These are phyloP conservation scores for Ectemnius continuus DNA, from an alignment of 2,888 invertebrate species.

Conservation along the genomic window DNA sequence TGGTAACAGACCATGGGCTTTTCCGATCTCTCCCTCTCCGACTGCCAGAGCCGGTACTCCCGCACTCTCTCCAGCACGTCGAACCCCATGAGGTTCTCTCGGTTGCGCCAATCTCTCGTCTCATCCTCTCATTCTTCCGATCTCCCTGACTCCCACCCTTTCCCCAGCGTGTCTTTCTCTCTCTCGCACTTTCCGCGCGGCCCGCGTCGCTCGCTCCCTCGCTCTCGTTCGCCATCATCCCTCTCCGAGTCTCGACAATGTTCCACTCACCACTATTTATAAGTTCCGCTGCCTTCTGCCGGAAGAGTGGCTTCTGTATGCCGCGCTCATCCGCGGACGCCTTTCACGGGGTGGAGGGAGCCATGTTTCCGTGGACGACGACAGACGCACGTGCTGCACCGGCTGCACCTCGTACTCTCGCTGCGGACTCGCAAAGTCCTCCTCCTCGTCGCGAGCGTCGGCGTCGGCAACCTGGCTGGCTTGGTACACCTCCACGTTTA, in stretches of 20 bases:
- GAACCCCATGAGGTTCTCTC: constrained; percentile 23
- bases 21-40: constrained; percentile 61
- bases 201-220: constrained; percentile 18
- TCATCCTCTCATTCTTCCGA: constrained; percentile 5
- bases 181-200: constrained; percentile 24
- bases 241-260: constrained; percentile 38
- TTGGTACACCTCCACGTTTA: constrained; percentile 10
- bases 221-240: constrained; percentile 35
- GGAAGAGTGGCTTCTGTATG: constrained; percentile 24
- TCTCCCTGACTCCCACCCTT: constrained; percentile 12
- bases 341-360: constrained; percentile 10
- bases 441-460: not conserved
- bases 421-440: not conserved
- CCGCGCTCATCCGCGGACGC: constrained; percentile 12
- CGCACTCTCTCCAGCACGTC: constrained; percentile 16
- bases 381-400: not conserved
- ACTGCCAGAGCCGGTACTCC: constrained; percentile 30
- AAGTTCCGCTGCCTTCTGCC: constrained; percentile 43
- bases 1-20: constrained; percentile 70
- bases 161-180: constrained; percentile 34
- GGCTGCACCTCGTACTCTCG: constrained; percentile 2
- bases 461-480: constrained; percentile 8
- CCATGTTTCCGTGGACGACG: constrained; percentile 14
- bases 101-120: not conserved
- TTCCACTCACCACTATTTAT: constrained; percentile 62